phyloP scores from a whole-genome alignment of 2,888 invertebrate species.

The Diarsia dahlii region DNA sequence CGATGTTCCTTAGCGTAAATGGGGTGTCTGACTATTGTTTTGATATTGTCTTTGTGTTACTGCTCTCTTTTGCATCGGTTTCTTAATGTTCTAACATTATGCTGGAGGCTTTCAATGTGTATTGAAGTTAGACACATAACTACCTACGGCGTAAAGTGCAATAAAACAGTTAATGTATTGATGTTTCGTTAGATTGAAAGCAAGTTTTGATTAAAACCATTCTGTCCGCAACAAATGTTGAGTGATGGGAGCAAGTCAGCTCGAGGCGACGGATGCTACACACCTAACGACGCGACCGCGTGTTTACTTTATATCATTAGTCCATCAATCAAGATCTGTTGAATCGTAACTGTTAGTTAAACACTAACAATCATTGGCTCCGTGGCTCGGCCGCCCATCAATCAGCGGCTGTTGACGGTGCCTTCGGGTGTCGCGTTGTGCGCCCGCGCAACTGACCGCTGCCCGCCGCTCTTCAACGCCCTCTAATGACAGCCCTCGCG shows the following conservation, averaged over 20 bases:
- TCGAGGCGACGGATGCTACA: conserved; percentile 76
- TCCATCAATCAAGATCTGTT: conserved; percentile 90
- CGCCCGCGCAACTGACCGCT: conserved; percentile 62
- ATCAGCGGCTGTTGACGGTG: conserved; percentile 82
- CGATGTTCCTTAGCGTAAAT: conserved; percentile 37
- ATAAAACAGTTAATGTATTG: conserved; percentile 68
- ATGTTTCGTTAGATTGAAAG: conserved; percentile 64
- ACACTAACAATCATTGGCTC: conserved; percentile 87
- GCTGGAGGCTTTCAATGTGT: conserved; percentile 40
- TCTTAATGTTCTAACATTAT: neutral
- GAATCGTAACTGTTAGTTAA: conserved; percentile 89
- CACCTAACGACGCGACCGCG: conserved; percentile 79
- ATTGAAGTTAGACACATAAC: conserved; percentile 34
- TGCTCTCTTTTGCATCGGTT: neutral
- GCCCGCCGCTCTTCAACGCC: conserved; percentile 70
- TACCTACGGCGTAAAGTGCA: conserved; percentile 28
- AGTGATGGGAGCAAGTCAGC: conserved; percentile 77
- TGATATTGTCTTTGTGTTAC: conserved; percentile 23
- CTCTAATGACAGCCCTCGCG: conserved; percentile 83
- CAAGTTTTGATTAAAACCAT: conserved; percentile 71
- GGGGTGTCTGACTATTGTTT: conserved; percentile 46
- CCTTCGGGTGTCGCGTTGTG: conserved; percentile 74
- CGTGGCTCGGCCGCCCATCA: conserved; percentile 82
- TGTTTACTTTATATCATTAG: conserved; percentile 90
- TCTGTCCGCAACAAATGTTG: conserved; percentile 71